Base-by-base conservation (phyloP, 2,797 vertebrate genomes). In the Diglossa cyanea region DNA sequence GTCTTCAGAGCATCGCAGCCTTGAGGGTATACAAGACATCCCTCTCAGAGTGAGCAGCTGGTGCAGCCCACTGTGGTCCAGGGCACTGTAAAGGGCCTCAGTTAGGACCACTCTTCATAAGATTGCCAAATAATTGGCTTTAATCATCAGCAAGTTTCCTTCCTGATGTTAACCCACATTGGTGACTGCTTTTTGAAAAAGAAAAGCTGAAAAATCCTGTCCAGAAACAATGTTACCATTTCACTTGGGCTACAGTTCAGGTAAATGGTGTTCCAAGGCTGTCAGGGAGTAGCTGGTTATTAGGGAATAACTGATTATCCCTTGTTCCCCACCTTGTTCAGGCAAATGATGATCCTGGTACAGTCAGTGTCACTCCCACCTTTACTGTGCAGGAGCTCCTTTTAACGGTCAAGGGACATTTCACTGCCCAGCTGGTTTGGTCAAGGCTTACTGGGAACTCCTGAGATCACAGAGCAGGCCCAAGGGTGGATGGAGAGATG, bases 351-450 rank as follows among this genome's bases (percentile, higher is more conserved):
- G 47, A 42, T 81, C 9, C 9, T 55, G 55, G 61, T 42, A n/a
- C 30, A 47, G 11, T 67, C 15, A 35, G 25, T 47, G 40, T 61
- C 3, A 2, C 33, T 74, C 25, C 25, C 33, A 14, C 17, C 40
- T 60, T 73, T 67, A 24, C 31, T 61, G 18, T 60, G 20, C n/a
- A 33, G 45, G 25, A 60, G 30, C 20, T 73, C 11, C 33, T 73
- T 10, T 66, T 39, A 45, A 40, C 0, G 0, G 6, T 33, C 39
- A 33, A 21, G 45, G 53, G 67, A 53, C 10, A 6, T 44, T 66
- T 45, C 45, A 53, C 8, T 10, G 20, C 30, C 40, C 40, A 48
- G 0, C 26, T 61, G 42, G 21, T 75, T 74, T 68, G 70, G 18
- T 67, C 76, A 54, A 42, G 40, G 25, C 40, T 47, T 45, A 15